Base-by-base conservation (phyloP, 2,797 vertebrate genomes). In the Stomatorhinus walkeri region DNA sequence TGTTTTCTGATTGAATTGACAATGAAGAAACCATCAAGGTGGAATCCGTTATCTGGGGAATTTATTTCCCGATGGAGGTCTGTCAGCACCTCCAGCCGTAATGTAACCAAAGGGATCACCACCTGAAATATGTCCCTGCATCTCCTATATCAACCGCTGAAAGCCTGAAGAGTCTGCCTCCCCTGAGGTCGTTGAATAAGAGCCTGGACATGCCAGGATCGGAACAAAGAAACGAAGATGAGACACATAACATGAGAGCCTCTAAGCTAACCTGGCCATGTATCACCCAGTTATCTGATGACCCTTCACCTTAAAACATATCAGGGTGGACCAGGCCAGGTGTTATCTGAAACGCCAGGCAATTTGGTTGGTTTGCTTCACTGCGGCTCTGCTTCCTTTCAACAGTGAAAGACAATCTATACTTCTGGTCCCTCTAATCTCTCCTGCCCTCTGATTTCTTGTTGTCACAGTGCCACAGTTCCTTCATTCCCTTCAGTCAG, bases 71-170 rank as follows among this genome's bases (percentile, higher is more conserved):
- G 4, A 51, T 14, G 8, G 19, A 43, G 8, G 52, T 40, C 85
- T 87, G 4, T 64, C 40, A 87, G 40, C 59, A 87, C 59, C 87
- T 68, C 19, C 43, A 28, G 87, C 59, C 9, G n/a, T 64, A 87
- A 64, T 22, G 9, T 12, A 48, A 46, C 59, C 87, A 14, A 24
- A 68, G 56, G 19, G 54, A 40, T 56, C 19, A 10, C 0, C 87
- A 48, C 59, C 43, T 87, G 16, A 64, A 48, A 64, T 46, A 68
- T 87, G 40, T 48, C 22, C 43, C 9, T 22, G 40, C n/a, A 2
- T 43, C 36, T 46, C 40, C 87, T 3, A 64, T 24, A 68, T 22
- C 87, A 64, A 24, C 12, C n/a, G 1, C 32, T n/a, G 64, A 54
- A 40, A 3, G n/a, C 22, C 46, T 43, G 36, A 40, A 61, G 14